A percentile compares a stretch with the other conserved stretches of the same genome.
These are phyloP conservation scores for Cotesia chilonis DNA, from an alignment of 1,140 invertebrate species.

Conservation along the genomic window DNA sequence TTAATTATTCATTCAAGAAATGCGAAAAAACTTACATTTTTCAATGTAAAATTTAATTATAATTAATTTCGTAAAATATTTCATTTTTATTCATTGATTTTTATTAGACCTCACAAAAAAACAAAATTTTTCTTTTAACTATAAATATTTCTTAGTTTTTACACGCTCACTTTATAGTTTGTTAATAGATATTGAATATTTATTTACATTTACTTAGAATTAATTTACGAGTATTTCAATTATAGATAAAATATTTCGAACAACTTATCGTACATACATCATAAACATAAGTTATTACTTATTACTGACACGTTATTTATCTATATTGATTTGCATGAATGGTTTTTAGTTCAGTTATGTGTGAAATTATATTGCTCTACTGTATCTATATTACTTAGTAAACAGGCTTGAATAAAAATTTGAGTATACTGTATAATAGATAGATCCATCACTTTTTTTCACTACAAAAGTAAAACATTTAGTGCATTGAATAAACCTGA, in stretches of 20 bases:
- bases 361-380: conserved; percentile 33
- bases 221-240: background rate
- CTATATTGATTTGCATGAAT: conserved; percentile 25
- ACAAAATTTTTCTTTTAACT: no score
- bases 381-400: background rate
- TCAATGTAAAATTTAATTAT: no score
- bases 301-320: background rate
- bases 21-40: no score
- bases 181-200: no score
- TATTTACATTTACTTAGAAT: no score
- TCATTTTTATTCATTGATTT: no score
- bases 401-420: background rate
- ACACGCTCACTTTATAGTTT: no score
- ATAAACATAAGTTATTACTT: background rate
- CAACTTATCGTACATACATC: conserved; percentile 26
- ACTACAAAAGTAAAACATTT: background rate
- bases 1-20: no score
- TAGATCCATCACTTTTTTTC: background rate
- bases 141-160: no score
- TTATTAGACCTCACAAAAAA: no score
- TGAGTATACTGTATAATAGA: background rate
- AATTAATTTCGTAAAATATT: no score
- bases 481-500: conserved; percentile 24
- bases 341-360: conserved; percentile 31
- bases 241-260: conserved; percentile 6